Evolutionary conservation across 2,888 invertebrate species (phyloP).

Genomic region (Meteorus colon): DNA sequence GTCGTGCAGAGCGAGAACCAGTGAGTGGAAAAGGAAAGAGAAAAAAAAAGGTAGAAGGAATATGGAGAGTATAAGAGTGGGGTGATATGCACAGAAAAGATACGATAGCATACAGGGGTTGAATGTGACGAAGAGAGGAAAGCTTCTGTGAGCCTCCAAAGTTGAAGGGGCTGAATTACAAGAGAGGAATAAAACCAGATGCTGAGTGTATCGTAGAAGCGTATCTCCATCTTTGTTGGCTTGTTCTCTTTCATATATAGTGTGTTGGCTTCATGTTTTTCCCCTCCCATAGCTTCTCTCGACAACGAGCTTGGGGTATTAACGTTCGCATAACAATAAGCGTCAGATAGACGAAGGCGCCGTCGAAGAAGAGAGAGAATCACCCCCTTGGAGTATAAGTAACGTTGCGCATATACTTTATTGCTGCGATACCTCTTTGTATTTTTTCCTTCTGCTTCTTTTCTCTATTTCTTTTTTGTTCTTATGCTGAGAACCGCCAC

Average conservation of each 20-base stretch:
- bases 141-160: slow-evolving; percentile 28
- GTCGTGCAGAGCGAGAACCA: slow-evolving; percentile 42
- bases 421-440: not conserved
- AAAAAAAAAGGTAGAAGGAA: slow-evolving; percentile 13
- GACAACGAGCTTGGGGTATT: slow-evolving; percentile 40
- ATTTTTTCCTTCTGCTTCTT: slow-evolving; percentile 11
- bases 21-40: slow-evolving; percentile 3
- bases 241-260: slow-evolving; percentile 22
- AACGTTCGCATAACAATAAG: slow-evolving; percentile 44
- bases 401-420: not conserved
- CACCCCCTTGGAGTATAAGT: not conserved
- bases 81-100: slow-evolving; percentile 35
- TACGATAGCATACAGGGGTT: slow-evolving; percentile 29
- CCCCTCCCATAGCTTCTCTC: slow-evolving; percentile 39
- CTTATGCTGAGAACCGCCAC: not conserved
- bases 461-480: not conserved
- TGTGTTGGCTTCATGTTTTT: slow-evolving; percentile 6
- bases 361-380: slow-evolving; percentile 17
- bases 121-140: slow-evolving; percentile 15
- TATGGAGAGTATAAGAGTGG: slow-evolving; percentile 7
- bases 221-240: slow-evolving; percentile 25
- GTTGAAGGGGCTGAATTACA: slow-evolving; percentile 37
- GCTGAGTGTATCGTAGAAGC: slow-evolving; percentile 23
- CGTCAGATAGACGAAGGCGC: slow-evolving; percentile 26
- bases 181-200: slow-evolving; percentile 48